Percentiles rank a stretch among this genome's conserved stretches.
phyloP scores from a whole-genome alignment of 2,888 invertebrate genomes.

The Dendrolimus pini region DNA sequence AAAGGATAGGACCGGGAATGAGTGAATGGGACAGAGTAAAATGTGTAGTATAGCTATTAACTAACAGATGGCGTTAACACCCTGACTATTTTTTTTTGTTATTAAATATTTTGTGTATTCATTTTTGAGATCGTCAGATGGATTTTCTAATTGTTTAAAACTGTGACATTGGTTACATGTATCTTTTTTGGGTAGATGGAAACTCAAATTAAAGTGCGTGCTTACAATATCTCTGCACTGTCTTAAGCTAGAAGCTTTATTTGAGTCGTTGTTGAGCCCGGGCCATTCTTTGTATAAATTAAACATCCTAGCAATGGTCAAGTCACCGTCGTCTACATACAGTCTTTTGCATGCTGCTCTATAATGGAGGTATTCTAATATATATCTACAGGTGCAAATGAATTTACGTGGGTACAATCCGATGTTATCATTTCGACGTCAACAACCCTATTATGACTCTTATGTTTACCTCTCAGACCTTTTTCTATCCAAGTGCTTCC shows the following conservation, averaged over 20 bases:
- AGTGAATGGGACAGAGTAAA: too few species aligned
- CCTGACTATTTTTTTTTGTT: slow-evolving; percentile 2
- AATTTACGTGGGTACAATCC: slow-evolving; percentile 11
- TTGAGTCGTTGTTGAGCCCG: slow-evolving; percentile 4
- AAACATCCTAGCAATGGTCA: slow-evolving; percentile 10
- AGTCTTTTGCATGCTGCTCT: slow-evolving; percentile 9
- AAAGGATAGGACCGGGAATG: too few species aligned
- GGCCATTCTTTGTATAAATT: slow-evolving; percentile 10
- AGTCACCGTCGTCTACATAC: slow-evolving; percentile 1
- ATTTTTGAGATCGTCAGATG: slow-evolving; percentile 4
- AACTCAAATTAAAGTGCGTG: slow-evolving; percentile 6
- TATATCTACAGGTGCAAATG: slow-evolving; percentile 9
- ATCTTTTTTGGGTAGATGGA: slow-evolving; percentile 6
- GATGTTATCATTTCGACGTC: slow-evolving; percentile 9
- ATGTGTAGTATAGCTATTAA: too few species aligned
- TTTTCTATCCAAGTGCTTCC: slow-evolving; percentile 4
- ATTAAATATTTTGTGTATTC: slow-evolving; percentile 4
- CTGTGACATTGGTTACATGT: slow-evolving; percentile 5
- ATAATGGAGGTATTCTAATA: slow-evolving; percentile 6
- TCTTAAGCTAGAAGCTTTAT: slow-evolving; percentile 5
- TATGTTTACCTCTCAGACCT: slow-evolving; percentile 7
- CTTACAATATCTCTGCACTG: slow-evolving; percentile 8
- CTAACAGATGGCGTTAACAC: too few species aligned
- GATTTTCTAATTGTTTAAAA: slow-evolving; percentile 8
- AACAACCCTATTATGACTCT: slow-evolving; percentile 6